Evolutionary conservation across 2,797 vertebrate species (phyloP).

Genomic region (Enteromius mattozi): DNA sequence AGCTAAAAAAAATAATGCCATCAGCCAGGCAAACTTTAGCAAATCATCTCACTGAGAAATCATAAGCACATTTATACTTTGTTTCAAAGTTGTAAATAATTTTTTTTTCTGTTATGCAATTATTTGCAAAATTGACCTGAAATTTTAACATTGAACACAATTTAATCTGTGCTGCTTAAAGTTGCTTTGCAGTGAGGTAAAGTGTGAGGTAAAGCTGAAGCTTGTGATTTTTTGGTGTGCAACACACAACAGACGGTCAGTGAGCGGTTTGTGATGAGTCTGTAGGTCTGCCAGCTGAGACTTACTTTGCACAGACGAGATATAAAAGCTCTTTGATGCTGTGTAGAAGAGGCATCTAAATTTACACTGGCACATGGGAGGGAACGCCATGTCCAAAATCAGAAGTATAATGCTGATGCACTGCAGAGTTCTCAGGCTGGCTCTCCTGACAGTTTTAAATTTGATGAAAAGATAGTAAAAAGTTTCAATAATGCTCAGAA

Average conservation of each 20-base stretch:
- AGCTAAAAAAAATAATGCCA: too few relatives aligned
- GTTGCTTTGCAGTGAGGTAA: background rate
- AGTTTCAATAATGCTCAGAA: constrained; percentile 32
- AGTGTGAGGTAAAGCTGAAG: background rate
- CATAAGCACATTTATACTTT: background rate
- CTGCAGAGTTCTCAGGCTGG: constrained; percentile 3
- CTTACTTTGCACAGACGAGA: background rate
- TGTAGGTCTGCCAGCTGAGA: constrained; percentile 1
- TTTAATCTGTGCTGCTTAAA: background rate
- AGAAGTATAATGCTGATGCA: constrained; percentile 37
- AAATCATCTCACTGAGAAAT: too few relatives aligned
- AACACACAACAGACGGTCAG: background rate
- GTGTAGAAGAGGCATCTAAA: background rate
- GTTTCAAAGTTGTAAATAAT: background rate
- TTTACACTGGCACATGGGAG: constrained; percentile 3
- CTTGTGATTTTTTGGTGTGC: background rate
- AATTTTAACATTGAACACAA: background rate
- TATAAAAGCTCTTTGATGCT: background rate
- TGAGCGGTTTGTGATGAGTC: background rate
- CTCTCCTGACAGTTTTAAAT: constrained; percentile 21
- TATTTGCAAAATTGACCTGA: too few relatives aligned
- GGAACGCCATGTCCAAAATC: background rate
- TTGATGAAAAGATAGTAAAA: constrained; percentile 31
- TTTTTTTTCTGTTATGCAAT: too few relatives aligned
- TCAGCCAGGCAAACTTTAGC: too few relatives aligned